phyloP scores from a whole-genome alignment of 2,888 invertebrate genomes.

The Drepanosiphum platanoidis region DNA sequence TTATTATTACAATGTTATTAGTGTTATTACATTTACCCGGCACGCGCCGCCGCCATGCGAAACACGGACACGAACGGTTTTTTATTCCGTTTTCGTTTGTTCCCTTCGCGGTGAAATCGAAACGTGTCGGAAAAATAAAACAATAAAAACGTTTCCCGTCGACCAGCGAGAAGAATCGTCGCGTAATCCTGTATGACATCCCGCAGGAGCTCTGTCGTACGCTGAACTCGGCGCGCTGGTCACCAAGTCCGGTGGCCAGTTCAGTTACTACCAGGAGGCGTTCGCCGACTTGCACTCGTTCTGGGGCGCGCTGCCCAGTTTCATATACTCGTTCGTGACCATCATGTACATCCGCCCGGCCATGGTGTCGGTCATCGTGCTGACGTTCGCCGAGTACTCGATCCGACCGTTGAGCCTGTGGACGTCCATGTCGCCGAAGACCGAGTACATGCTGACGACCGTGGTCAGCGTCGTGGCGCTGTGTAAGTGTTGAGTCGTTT shows the following conservation, averaged over 20 bases:
- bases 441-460: constrained; percentile 70
- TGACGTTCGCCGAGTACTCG: constrained; percentile 81
- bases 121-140: background rate
- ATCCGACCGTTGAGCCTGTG: constrained; percentile 68
- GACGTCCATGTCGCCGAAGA: constrained; percentile 67
- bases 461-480: constrained; percentile 74
- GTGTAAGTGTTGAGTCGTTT: constrained; percentile 69
- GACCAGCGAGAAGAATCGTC: background rate
- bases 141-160: background rate
- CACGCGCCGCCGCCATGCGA: no score
- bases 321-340: constrained; percentile 81
- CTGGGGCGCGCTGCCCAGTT: constrained; percentile 80
- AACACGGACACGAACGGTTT: no score
- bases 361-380: constrained; percentile 79
- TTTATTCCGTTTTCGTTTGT: no score
- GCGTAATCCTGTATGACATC: background rate
- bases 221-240: constrained; percentile 84
- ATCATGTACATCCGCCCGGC: constrained; percentile 79
- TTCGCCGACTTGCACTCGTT: constrained; percentile 75
- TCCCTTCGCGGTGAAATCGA: no score
- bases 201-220: constrained; percentile 80
- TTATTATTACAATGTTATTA: no score
- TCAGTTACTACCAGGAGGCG: constrained; percentile 80
- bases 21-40: no score
- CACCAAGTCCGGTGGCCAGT: constrained; percentile 68